Conservation (phyloP, 2,113 vertebrate genomes). For the Patagioenas fasciata region DNA sequence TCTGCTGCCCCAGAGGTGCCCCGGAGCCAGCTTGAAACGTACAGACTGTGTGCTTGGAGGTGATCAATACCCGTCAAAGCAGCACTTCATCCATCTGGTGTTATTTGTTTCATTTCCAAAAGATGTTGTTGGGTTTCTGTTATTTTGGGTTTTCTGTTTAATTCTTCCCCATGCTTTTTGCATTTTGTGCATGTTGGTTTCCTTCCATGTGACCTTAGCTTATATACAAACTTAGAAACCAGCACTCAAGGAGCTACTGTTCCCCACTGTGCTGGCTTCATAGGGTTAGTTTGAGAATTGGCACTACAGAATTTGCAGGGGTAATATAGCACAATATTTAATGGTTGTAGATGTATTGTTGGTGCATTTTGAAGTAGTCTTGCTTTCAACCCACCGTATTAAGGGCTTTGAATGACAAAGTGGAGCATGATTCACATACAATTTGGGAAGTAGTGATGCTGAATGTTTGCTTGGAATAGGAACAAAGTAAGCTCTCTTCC, state of each 20-base stretch:
- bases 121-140: not conserved
- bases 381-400: not conserved
- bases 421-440: not conserved
- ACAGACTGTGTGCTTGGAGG: accelerated
- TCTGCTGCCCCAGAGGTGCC: not conserved
- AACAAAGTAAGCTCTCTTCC: conserved; percentile 17
- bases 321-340: not conserved
- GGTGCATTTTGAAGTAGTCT: not conserved
- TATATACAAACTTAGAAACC: not conserved
- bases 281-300: not conserved
- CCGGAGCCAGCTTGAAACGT: not conserved
- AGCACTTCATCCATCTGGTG: accelerated
- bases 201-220: not conserved
- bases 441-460: not conserved
- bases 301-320: not conserved
- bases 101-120: not conserved
- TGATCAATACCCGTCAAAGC: not conserved
- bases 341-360: not conserved
- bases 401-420: not conserved
- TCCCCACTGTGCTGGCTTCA: accelerated
- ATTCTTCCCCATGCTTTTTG: not conserved
- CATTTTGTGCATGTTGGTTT: not conserved
- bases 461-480: not conserved
- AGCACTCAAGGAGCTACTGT: not conserved
- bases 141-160: not conserved